These are phyloP conservation scores for Harpagoxenus sublaevis DNA, from an alignment of 2,888 invertebrate genomes.

Conservation along the genomic window DNA sequence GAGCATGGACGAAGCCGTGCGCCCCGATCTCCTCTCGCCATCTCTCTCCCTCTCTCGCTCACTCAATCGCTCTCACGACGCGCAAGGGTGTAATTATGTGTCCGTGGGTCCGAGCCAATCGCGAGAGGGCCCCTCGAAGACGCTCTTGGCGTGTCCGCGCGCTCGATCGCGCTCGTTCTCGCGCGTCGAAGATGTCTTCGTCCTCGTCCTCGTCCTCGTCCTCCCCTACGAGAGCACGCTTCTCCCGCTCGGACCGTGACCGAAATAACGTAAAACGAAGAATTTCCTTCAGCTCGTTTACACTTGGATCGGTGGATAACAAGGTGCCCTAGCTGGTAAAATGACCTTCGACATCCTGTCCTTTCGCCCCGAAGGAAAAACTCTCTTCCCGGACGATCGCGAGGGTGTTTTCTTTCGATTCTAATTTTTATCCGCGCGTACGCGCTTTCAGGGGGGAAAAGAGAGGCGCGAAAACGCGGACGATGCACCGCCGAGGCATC, in stretches of 20 bases:
- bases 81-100: constrained; percentile 76
- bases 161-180: constrained; percentile 17
- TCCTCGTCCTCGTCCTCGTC: constrained; percentile 9
- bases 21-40: constrained; percentile 23
- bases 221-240: constrained; percentile 7
- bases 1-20: constrained; percentile 55
- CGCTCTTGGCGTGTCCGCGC: constrained; percentile 11
- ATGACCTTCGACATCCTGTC: constrained; percentile 66
- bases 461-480: constrained; percentile 11
- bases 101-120: constrained; percentile 58
- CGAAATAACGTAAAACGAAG: constrained; percentile 74
- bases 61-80: constrained; percentile 36
- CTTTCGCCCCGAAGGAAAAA: constrained; percentile 18
- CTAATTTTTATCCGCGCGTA: neutral
- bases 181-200: constrained; percentile 35
- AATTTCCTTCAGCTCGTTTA: constrained; percentile 75
- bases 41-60: constrained; percentile 29
- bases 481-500: too few species aligned
- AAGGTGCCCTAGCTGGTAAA: constrained; percentile 69
- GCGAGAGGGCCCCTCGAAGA: constrained; percentile 38
- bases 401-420: neutral
- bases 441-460: neutral
- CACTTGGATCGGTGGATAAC: constrained; percentile 75
- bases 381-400: constrained; percentile 3
- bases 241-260: constrained; percentile 54